Evolutionary conservation across 2,797 vertebrate genomes (phyloP), one percentile per base, ranked within the genome.

Genomic region (Pachyuromys duprasi): DNA sequence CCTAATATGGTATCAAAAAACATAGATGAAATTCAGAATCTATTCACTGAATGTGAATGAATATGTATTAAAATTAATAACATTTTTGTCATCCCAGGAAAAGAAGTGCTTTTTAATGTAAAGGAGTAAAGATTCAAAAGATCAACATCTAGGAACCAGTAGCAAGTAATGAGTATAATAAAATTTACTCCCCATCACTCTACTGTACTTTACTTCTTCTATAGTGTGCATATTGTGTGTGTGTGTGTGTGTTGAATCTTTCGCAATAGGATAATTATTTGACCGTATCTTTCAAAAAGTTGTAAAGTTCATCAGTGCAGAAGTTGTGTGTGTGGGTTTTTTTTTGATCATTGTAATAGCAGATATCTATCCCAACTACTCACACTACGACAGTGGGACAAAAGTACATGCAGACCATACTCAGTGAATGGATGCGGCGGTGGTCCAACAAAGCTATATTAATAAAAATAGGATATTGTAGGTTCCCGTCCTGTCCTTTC

Each of bases 401-500:
- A 62, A 86, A 91, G n/a, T n/a, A 81, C 20, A 36, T 45, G 3
- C 14, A 55, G 18, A 78, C n/a, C 20, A 0, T 13, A 12, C 9
- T 7, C 31, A 83, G 28, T 70, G n/a, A 93, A 84, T 57, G 8
- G 13, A 14, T 22, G 24, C 2, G 5, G 31, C 18, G 90, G 3
- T 63, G 20, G 79, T 79, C 63, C 60, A 90, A 70, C 87, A 88
- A 90, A 92, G 72, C 78, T 88, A 79, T 70, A 65, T 74, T 86
- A 57, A 80, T 55, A 65, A 74, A 74, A 69, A 76, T 20, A 55
- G 67, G 11, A 86, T 49, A 49, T 11, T 49, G 49, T 49, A 49
- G 49, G 49, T 11, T 49, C 49, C 49, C 11, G 49, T 49, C 49
- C 49, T 49, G 9, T 49, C 11, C 49, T 49, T 49, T 49, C 49